Evolutionary conservation across 1,140 invertebrate species (phyloP).

Genomic region (Drepana arcuata): DNA sequence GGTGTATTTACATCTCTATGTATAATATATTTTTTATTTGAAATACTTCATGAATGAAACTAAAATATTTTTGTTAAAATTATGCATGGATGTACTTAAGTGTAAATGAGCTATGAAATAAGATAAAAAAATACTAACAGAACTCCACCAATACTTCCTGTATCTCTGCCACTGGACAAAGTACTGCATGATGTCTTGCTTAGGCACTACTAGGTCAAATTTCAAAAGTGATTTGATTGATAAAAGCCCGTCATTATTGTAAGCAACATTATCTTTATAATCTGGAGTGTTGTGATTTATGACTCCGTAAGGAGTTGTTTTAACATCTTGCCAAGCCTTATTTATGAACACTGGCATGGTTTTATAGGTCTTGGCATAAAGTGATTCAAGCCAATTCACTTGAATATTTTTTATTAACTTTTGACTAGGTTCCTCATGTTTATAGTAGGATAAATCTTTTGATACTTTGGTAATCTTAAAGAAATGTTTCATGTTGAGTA

Average conservation of each 20-base stretch:
- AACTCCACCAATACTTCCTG: slow-evolving; percentile 87
- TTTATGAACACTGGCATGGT: slow-evolving; percentile 35
- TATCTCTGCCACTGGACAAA: slow-evolving; percentile 81
- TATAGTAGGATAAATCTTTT: slow-evolving; percentile 32
- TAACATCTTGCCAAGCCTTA: slow-evolving; percentile 7
- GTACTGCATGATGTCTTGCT: slow-evolving; percentile 65
- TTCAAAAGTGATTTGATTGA: slow-evolving; percentile 20
- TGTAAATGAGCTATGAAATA: not conserved
- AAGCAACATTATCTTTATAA: not conserved
- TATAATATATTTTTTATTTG: no score
- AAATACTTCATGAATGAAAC: no score
- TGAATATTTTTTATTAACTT: slow-evolving; percentile 46
- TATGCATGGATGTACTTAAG: slow-evolving; percentile 1
- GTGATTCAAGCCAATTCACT: slow-evolving; percentile 39
- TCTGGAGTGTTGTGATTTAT: slow-evolving; percentile 21
- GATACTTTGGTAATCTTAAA: slow-evolving; percentile 41
- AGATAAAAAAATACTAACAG: slow-evolving; percentile 66
- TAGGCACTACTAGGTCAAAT: slow-evolving; percentile 31
- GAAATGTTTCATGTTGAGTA: slow-evolving; percentile 32
- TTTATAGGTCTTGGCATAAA: slow-evolving; percentile 32
- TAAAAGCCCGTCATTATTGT: not conserved
- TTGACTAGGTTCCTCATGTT: slow-evolving; percentile 32
- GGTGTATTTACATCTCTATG: no score
- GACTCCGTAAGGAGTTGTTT: slow-evolving; percentile 27
- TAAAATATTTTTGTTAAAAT: no score